A percentile compares a stretch with the other conserved stretches of the same genome.
These are phyloP conservation scores for Oophaga pumilio DNA, from an alignment of 2,113 vertebrate species.

Conservation along the genomic window DNA sequence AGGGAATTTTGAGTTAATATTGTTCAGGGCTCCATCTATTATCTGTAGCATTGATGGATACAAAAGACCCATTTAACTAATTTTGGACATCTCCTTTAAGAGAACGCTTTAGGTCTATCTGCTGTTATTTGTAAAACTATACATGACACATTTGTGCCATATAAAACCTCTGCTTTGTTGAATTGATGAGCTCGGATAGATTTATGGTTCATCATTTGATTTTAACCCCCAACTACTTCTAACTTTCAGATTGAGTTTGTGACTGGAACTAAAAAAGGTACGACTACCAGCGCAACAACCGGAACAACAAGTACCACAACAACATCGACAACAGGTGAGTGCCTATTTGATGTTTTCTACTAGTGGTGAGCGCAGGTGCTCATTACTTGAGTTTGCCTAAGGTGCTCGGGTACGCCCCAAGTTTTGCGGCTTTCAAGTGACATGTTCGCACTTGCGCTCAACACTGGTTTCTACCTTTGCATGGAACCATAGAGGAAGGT, in stretches of 20 bases:
- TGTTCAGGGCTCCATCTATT: not conserved
- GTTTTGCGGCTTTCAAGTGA: too few relatives aligned
- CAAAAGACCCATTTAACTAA: not conserved
- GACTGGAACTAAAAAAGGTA: slow-evolving; percentile 95
- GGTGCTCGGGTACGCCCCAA: too few relatives aligned
- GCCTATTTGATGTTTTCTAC: not conserved
- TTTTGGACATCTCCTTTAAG: too few relatives aligned
- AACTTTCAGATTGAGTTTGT: slow-evolving; percentile 91
- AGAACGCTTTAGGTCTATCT: too few relatives aligned
- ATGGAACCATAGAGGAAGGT: not conserved
- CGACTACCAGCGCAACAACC: slow-evolving; percentile 81
- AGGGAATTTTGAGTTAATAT: not conserved
- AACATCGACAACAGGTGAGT: slow-evolving; percentile 85
- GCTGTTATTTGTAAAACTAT: not conserved
- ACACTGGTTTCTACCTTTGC: too few relatives aligned
- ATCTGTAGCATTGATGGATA: too few relatives aligned
- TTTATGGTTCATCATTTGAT: not conserved
- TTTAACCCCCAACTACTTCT: not conserved
- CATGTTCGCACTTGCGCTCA: too few relatives aligned
- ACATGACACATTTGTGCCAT: not conserved
- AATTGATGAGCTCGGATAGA: too few relatives aligned
- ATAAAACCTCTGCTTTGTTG: too few relatives aligned
- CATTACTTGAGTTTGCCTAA: too few relatives aligned
- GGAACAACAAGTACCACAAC: slow-evolving; percentile 82
- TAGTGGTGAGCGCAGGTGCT: too few relatives aligned